Conservation (phyloP, 2,113 vertebrate species). For the Sterna hirundo region DNA sequence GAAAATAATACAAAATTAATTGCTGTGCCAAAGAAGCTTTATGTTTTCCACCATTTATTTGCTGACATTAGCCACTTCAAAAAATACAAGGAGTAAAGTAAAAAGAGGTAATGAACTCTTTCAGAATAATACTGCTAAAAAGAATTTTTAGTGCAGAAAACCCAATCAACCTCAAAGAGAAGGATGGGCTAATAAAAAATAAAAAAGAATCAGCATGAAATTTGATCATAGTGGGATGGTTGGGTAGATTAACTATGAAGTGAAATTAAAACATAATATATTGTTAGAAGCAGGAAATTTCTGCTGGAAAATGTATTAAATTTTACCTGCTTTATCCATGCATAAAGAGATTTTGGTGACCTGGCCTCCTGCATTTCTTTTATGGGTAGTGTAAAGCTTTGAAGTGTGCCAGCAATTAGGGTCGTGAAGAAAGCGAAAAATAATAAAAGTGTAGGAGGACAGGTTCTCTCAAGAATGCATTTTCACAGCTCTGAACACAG, state of each 20-base stretch:
- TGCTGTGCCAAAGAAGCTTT: background rate
- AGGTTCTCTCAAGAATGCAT: background rate
- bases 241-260: constrained; percentile 28
- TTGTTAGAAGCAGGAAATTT: background rate
- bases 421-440: constrained; percentile 11
- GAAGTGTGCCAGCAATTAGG: constrained; percentile 37
- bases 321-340: background rate
- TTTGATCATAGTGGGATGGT: background rate
- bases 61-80: background rate
- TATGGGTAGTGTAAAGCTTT: constrained; percentile 21
- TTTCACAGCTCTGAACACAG: background rate
- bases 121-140: background rate
- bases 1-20: background rate
- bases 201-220: background rate
- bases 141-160: background rate
- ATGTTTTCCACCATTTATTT: background rate
- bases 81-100: background rate
- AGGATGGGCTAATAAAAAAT: background rate
- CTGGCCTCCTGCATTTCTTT: constrained; percentile 43
- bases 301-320: background rate
- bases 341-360: constrained; percentile 21
- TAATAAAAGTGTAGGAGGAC: constrained; percentile 27
- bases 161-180: background rate
- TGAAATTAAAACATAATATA: constrained; percentile 35
- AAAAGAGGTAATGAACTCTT: background rate